Base-by-base conservation (phyloP, 2,797 vertebrate species). In the Toxotes lorentzi region DNA sequence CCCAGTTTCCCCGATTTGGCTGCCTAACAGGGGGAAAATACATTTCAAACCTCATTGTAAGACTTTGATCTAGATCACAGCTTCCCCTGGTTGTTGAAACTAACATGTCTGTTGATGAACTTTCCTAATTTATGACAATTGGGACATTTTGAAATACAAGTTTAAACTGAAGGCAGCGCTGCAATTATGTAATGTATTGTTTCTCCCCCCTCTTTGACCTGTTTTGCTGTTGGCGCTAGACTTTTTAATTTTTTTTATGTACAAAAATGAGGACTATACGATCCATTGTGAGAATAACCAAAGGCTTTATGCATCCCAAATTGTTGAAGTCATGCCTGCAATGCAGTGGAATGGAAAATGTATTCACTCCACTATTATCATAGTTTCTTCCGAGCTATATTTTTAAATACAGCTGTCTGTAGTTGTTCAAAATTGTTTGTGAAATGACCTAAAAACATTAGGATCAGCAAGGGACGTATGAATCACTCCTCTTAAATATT, bases 21-120 rank as follows among this genome's bases (percentile, higher is more conserved):
- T 82, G 58, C 68, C 54, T 60, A 59, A 81, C 60, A 23, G 19
- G 41, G 24, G 38, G 14, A 40, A 23, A 13, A 56, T 70, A 34
- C 57, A 75, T 81, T 79, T 86, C 54, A 63, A 73, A 78, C 64
- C 61, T 64, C 63, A 76, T 38, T 81, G 63, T 59, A 68, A 60
- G 57, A 59, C 82, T 85, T 87, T 84, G 77, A 84, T 88, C 40
- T 41, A 63, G 45, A 82, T 77, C 54, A 69, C 30, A 76, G 60
- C 34, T 82, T 69, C 56, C 27, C 53, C 47, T 67, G 14, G 53
- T 51, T 66, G 60, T 48, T 8, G 2, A 59, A 69, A 61, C 45
- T 41, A 81, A 67, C 32, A 74, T 4, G 27, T 54, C 53, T 66
- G 53, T 43, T 73, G 68, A 74, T 84, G 59, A 23, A 57, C 59